A percentile compares a stretch with the other conserved stretches of the same genome.
Evolutionary conservation across 2,113 vertebrate genomes (phyloP).

Genomic region (Arenaria interpres): DNA sequence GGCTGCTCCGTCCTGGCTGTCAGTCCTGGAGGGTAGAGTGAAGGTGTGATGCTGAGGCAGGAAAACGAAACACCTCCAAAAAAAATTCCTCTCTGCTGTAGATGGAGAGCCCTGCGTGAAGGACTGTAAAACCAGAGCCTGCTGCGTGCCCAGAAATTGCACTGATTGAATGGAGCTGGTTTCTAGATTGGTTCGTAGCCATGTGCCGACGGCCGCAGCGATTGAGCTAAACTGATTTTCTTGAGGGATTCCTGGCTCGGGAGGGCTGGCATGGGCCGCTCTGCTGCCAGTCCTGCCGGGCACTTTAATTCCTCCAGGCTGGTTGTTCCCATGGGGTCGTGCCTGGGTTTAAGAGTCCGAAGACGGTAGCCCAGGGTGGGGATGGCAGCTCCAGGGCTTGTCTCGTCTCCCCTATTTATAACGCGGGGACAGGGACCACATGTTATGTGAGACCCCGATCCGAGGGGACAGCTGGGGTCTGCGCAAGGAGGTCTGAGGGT

Average conservation of each 20-base stretch:
- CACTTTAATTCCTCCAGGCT: neutral
- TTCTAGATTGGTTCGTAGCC: neutral
- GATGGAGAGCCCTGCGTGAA: neutral
- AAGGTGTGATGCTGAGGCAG: neutral
- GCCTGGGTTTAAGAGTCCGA: neutral
- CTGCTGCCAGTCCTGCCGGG: accelerated
- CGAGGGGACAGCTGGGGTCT: accelerated
- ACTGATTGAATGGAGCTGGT: neutral
- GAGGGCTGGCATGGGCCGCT: neutral
- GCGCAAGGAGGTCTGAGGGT: neutral
- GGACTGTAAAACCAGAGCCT: neutral
- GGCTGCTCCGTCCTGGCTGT: neutral
- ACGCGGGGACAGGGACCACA: accelerated
- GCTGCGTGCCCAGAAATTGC: neutral
- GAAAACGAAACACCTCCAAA: neutral
- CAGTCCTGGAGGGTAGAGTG: neutral
- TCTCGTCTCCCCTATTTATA: neutral
- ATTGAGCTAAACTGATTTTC: neutral
- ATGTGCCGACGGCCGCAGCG: accelerated
- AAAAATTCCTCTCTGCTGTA: neutral
- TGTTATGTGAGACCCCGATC: neutral
- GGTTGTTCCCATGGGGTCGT: accelerated
- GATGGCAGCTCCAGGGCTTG: neutral
- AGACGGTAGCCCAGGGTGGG: neutral
- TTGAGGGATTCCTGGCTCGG: neutral